These are phyloP conservation scores for Hippocampus abdominalis DNA, from an alignment of 2,113 vertebrate genomes.

Conservation along the genomic window DNA sequence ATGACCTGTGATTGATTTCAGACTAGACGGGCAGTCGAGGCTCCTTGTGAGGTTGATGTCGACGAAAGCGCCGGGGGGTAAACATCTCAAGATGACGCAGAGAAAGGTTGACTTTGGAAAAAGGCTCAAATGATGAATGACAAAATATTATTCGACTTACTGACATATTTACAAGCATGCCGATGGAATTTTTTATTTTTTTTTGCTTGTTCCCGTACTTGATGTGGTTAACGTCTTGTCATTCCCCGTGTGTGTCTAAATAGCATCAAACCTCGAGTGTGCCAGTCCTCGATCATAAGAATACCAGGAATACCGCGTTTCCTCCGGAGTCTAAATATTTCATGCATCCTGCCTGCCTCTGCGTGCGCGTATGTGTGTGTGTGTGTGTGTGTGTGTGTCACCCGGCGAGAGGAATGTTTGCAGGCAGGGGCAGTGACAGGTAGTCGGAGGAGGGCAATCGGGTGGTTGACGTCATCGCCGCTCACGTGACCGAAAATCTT, in stretches of 20 bases:
- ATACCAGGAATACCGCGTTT: slow-evolving; percentile 55
- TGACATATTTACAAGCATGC: too few species aligned
- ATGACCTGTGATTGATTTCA: neutral
- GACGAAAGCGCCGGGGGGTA: neutral
- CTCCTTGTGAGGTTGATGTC: neutral
- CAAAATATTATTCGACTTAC: too few species aligned
- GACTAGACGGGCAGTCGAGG: neutral
- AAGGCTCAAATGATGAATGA: neutral
- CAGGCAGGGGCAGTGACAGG: slow-evolving; percentile 39
- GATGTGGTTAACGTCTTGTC: neutral
- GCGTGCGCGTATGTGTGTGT: slow-evolving; percentile 8
- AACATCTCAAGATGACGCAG: neutral
- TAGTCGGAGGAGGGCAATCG: neutral
- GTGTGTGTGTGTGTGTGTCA: slow-evolving; percentile 17
- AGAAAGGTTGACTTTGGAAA: neutral
- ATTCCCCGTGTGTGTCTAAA: neutral
- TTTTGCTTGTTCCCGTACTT: neutral
- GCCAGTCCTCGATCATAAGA: slow-evolving; percentile 35
- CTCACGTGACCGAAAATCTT: slow-evolving; percentile 17
- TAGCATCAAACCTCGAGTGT: slow-evolving; percentile 9
- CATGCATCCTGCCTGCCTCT: slow-evolving; percentile 46
- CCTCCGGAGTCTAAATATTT: slow-evolving; percentile 54
- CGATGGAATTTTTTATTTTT: neutral
- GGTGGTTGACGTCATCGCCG: slow-evolving; percentile 27
- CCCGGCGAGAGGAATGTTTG: slow-evolving; percentile 34